A percentile compares a stretch with the other conserved stretches of the same genome.
These are phyloP conservation scores for Limenitis camilla DNA, from an alignment of 2,888 invertebrate genomes.

Conservation along the genomic window DNA sequence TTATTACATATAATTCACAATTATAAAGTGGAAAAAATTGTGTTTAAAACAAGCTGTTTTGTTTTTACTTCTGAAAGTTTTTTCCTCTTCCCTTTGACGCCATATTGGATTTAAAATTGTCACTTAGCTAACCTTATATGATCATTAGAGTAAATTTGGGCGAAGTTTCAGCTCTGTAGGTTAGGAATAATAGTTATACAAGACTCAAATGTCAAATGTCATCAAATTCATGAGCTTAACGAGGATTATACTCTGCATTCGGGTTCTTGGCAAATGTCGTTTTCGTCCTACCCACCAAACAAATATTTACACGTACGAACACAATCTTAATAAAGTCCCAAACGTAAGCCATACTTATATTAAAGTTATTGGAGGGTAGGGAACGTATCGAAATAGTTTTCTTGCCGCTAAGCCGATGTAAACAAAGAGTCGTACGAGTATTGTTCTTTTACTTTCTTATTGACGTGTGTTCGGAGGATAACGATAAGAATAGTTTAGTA, in stretches of 20 bases:
- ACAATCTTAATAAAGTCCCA: constrained; percentile 15
- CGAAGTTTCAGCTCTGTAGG: no score
- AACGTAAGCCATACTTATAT: constrained; percentile 18
- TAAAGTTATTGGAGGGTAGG: constrained; percentile 13
- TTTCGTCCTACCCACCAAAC: constrained; percentile 21
- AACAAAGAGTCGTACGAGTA: constrained; percentile 2
- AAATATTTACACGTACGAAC: constrained; percentile 18
- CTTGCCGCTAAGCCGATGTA: constrained; percentile 4
- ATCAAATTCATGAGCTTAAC: constrained; percentile 25
- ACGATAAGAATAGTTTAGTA: no score
- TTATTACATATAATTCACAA: no score
- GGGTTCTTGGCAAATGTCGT: constrained; percentile 19
- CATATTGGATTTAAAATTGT: no score
- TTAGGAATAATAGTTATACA: constrained; percentile 14
- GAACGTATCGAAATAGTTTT: constrained; percentile 15
- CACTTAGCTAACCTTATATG: no score
- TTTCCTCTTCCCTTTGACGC: no score
- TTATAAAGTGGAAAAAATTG: no score
- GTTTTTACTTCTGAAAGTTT: no score
- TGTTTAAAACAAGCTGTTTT: no score
- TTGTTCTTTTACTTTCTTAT: background rate
- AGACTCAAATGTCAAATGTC: constrained; percentile 18
- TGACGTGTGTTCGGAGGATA: background rate
- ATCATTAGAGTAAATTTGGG: no score
- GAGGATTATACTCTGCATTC: constrained; percentile 34